phyloP scores from a whole-genome alignment of 2,113 vertebrate species.

The Dromiciops gliroides region DNA sequence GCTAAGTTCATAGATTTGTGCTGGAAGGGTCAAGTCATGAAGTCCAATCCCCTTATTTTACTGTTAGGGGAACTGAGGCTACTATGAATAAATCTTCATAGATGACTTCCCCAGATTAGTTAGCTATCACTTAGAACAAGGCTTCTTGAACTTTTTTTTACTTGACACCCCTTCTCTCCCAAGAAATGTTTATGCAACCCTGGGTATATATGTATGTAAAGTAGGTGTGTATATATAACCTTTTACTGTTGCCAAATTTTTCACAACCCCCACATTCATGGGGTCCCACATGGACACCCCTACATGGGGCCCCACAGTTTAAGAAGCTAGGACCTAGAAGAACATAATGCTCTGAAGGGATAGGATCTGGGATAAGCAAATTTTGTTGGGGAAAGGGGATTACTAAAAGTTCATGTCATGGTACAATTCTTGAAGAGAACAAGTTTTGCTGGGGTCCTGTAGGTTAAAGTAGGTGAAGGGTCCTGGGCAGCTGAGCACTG shows the following conservation, averaged over 20 bases:
- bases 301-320: too few species aligned
- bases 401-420: neutral
- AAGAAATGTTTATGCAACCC: too few species aligned
- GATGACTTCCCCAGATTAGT: neutral
- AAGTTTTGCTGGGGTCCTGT: neutral
- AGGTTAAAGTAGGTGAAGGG: too few species aligned
- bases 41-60: neutral
- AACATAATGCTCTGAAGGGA: neutral
- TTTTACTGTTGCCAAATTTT: too few species aligned
- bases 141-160: too few species aligned
- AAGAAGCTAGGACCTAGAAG: too few species aligned
- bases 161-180: too few species aligned
- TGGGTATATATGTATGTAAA: too few species aligned
- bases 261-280: too few species aligned
- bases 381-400: neutral
- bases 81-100: neutral
- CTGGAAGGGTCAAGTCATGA: neutral
- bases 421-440: neutral
- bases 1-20: neutral
- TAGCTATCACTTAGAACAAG: neutral
- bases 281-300: too few species aligned
- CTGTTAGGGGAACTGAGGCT: neutral
- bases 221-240: too few species aligned
- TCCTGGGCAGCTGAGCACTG: too few species aligned
- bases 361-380: neutral